phyloP scores from a whole-genome alignment of 2,113 vertebrate genomes.

The Hemibates koningsi region DNA sequence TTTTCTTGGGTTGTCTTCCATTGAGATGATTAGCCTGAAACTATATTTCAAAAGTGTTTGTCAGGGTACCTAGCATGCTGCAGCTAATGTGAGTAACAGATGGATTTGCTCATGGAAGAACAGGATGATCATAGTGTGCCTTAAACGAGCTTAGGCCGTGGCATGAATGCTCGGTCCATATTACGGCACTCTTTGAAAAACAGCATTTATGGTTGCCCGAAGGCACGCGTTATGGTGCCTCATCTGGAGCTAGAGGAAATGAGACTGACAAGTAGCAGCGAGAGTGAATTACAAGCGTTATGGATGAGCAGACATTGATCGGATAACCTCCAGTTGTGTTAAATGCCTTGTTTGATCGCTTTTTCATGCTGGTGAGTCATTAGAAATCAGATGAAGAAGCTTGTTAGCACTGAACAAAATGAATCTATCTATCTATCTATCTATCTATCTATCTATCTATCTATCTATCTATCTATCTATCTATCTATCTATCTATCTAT shows the following conservation, averaged over 20 bases:
- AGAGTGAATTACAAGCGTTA: conserved; percentile 33
- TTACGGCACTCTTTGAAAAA: background rate
- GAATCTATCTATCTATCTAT: background rate
- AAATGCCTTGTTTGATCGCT: background rate
- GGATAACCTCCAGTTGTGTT: background rate
- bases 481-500: background rate
- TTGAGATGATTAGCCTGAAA: conserved; percentile 61
- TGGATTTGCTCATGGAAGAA: conserved; percentile 20
- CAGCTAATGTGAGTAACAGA: conserved; percentile 14
- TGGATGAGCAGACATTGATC: conserved; percentile 31
- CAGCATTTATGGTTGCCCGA: conserved; percentile 14
- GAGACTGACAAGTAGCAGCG: conserved; percentile 35
- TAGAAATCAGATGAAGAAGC: background rate
- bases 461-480: background rate
- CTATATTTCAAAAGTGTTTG: conserved; percentile 47
- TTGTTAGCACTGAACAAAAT: background rate
- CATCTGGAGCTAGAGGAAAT: background rate
- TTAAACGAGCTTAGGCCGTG: background rate
- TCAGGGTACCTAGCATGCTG: conserved; percentile 22
- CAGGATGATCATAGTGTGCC: conserved; percentile 4
- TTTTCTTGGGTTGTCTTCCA: conserved; percentile 60
- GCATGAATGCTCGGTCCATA: conserved; percentile 22
- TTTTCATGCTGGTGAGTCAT: conserved; percentile 5
- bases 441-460: background rate
- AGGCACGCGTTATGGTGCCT: background rate